Conservation (phyloP, 2,888 invertebrate genomes). For the Chrysolina americana region DNA sequence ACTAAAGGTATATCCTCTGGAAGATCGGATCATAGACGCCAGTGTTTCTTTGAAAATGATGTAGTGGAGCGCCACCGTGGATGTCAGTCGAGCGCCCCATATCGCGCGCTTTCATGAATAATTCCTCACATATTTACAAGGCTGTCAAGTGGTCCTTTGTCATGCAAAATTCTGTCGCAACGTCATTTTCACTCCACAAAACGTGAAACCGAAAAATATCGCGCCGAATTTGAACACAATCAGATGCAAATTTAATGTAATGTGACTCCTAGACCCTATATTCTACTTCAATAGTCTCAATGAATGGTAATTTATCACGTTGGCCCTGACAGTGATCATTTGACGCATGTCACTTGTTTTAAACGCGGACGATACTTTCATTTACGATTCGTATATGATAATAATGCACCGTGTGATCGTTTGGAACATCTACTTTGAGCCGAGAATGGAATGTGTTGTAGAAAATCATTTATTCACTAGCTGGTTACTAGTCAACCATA, state of each 20-base stretch:
- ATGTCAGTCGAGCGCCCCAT: constrained; percentile 68
- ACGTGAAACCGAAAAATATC: constrained; percentile 66
- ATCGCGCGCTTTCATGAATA: constrained; percentile 70
- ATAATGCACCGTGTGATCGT: not conserved
- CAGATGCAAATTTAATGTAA: constrained; percentile 52
- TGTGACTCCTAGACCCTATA: constrained; percentile 35
- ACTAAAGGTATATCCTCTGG: not conserved
- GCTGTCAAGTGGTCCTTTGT: constrained; percentile 71
- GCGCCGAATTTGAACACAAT: constrained; percentile 57
- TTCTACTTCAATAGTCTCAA: constrained; percentile 26
- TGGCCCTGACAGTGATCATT: constrained; percentile 14
- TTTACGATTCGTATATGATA: not conserved
- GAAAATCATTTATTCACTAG: not conserved
- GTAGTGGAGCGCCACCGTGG: constrained; percentile 67
- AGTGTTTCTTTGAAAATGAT: constrained; percentile 67
- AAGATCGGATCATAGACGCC: constrained; percentile 16
- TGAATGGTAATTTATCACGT: constrained; percentile 18
- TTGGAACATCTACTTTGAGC: not conserved
- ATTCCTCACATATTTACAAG: constrained; percentile 71
- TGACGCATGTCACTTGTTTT: constrained; percentile 4
- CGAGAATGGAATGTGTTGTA: not conserved
- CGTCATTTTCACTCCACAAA: constrained; percentile 70
- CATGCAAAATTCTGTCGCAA: constrained; percentile 71
- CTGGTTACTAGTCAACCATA: too few relatives aligned
- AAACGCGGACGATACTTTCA: not conserved